These are phyloP conservation scores for Tetanocera ferruginea DNA, from an alignment of 2,888 invertebrate species.

Conservation along the genomic window DNA sequence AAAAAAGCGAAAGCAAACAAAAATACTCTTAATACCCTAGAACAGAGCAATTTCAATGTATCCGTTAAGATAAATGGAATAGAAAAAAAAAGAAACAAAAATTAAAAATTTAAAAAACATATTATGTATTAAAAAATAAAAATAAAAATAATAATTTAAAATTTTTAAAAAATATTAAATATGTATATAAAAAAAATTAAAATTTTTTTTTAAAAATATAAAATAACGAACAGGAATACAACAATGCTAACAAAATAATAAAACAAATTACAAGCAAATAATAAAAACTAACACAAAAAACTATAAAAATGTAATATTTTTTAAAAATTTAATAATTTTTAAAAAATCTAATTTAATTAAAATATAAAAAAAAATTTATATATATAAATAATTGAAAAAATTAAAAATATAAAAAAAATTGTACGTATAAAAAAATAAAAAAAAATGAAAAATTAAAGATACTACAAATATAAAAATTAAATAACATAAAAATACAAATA, in stretches of 20 bases:
- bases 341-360: too few relatives aligned
- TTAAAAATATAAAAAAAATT: too few relatives aligned
- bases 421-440: too few relatives aligned
- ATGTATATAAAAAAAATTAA: conserved; percentile 36
- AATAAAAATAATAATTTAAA: conserved; percentile 39
- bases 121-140: conserved; percentile 18
- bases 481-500: too few relatives aligned
- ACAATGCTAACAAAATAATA: conserved; percentile 32
- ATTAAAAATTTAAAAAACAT: neutral
- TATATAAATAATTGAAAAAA: too few relatives aligned
- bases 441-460: too few relatives aligned
- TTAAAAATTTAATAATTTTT: too few relatives aligned
- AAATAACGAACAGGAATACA: conserved; percentile 32
- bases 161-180: conserved; percentile 42
- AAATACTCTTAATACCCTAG: conserved; percentile 1
- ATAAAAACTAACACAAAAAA: conserved; percentile 18
- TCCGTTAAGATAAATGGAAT: conserved; percentile 5
- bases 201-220: conserved; percentile 46
- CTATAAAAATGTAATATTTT: conserved; percentile 46
- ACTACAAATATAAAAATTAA: too few relatives aligned
- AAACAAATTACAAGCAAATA: conserved; percentile 25
- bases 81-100: conserved; percentile 6
- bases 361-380: too few relatives aligned
- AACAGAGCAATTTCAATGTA: neutral
- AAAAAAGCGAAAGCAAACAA: conserved; percentile 1